A percentile compares a stretch with the other conserved stretches of the same genome.
phyloP scores from a whole-genome alignment of 2,113 vertebrate species.

The Nothobranchius kuhntae region DNA sequence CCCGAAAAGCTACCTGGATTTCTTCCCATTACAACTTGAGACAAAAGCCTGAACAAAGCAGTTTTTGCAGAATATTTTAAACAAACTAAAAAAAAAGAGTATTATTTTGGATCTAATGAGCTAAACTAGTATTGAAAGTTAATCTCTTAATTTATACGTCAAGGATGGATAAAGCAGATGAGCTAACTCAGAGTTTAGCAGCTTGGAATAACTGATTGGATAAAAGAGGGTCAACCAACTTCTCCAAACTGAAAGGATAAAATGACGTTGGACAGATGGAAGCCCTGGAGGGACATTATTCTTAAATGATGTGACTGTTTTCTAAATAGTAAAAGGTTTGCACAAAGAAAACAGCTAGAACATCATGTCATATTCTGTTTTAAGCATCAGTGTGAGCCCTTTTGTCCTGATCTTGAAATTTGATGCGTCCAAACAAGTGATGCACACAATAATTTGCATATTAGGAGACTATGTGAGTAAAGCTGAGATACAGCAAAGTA shows the following conservation, averaged over 20 bases:
- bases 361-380: too few relatives aligned
- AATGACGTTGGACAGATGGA: neutral
- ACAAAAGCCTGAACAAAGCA: neutral
- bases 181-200: slow-evolving; percentile 6
- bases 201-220: slow-evolving; percentile 34
- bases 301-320: too few relatives aligned
- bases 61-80: neutral
- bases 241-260: slow-evolving; percentile 9
- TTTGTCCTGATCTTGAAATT: too few relatives aligned
- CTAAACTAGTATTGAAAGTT: neutral
- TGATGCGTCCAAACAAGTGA: too few relatives aligned
- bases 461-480: too few relatives aligned
- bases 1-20: slow-evolving; percentile 40
- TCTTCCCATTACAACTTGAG: slow-evolving; percentile 10
- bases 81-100: neutral
- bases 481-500: neutral
- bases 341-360: too few relatives aligned
- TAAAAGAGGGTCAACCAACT: slow-evolving; percentile 33
- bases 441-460: too few relatives aligned
- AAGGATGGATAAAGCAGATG: slow-evolving; percentile 46
- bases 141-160: slow-evolving; percentile 55
- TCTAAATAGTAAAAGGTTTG: too few relatives aligned
- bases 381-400: too few relatives aligned
- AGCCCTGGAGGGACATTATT: too few relatives aligned
- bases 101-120: too few relatives aligned